These are phyloP conservation scores for Eulemur mongoz DNA, from an alignment of 2,797 vertebrate species.

Conservation along the genomic window DNA sequence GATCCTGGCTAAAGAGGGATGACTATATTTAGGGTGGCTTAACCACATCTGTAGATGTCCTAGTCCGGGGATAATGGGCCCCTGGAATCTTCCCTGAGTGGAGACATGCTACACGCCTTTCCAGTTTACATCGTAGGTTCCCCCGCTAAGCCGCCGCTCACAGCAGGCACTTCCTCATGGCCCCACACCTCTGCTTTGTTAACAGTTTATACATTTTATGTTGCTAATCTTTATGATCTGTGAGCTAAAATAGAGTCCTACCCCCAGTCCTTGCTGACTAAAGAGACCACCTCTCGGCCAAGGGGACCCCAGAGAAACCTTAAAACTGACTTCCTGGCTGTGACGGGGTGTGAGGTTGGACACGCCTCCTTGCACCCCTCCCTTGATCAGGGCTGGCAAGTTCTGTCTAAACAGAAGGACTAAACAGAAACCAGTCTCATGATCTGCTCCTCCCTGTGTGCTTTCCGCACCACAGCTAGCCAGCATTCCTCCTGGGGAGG, in stretches of 20 bases:
- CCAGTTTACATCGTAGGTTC: neutral
- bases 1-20: slow-evolving; percentile 28
- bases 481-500: neutral
- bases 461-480: neutral
- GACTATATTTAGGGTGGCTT: slow-evolving; percentile 33
- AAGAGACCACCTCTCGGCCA: neutral
- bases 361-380: neutral
- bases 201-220: neutral
- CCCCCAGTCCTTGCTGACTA: neutral
- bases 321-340: neutral
- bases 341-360: neutral
- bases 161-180: neutral
- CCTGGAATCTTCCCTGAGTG: neutral
- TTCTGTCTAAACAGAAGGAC: too few relatives aligned
- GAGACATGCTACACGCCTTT: neutral
- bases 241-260: neutral
- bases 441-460: neutral
- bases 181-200: neutral
- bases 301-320: neutral
- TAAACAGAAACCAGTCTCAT: neutral
- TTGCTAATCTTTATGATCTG: neutral
- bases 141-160: neutral
- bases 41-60: neutral
- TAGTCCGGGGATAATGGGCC: neutral
- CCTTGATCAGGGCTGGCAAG: neutral